A percentile compares a stretch with the other conserved stretches of the same genome.
Conservation (phyloP, 2,888 invertebrate genomes). For the Polydrusus pterygomalis region DNA sequence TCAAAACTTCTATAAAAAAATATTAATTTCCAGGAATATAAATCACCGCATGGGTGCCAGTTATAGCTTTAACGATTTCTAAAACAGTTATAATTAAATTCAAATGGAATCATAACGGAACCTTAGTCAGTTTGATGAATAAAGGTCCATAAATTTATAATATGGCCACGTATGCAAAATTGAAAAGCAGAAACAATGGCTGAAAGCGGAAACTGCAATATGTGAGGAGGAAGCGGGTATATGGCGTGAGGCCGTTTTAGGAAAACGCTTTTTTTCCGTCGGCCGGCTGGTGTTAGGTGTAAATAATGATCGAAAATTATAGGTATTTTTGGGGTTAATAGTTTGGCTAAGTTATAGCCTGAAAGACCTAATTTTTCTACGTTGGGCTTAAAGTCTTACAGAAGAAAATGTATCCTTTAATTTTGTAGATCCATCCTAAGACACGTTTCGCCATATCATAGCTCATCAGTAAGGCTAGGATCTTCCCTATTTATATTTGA, state of each 20-base stretch:
- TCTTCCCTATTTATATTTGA: too few relatives aligned
- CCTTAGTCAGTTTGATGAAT: constrained; percentile 33
- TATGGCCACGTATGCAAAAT: constrained; percentile 43
- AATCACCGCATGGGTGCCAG: background rate
- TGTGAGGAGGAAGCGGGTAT: constrained; percentile 33
- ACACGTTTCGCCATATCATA: too few relatives aligned
- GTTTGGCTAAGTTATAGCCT: too few relatives aligned
- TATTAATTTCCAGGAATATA: background rate
- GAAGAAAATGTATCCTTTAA: too few relatives aligned
- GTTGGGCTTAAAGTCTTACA: too few relatives aligned
- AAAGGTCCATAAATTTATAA: constrained; percentile 37
- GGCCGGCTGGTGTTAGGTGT: background rate
- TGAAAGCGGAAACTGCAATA: constrained; percentile 30
- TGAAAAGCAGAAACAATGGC: constrained; percentile 39
- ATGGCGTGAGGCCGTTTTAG: constrained; percentile 30
- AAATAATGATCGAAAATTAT: constrained; percentile 17
- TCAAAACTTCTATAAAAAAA: too few relatives aligned
- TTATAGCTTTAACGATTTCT: constrained; percentile 14
- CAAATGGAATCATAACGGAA: constrained; percentile 33
- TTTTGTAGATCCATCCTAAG: too few relatives aligned
- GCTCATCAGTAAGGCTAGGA: too few relatives aligned
- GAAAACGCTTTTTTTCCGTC: constrained; percentile 1
- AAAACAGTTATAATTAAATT: constrained; percentile 42
- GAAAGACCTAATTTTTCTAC: too few relatives aligned
- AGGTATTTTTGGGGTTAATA: constrained; percentile 7